Base-by-base conservation (phyloP, 2,888 invertebrate species). In the Drosophila flavopinicola region DNA sequence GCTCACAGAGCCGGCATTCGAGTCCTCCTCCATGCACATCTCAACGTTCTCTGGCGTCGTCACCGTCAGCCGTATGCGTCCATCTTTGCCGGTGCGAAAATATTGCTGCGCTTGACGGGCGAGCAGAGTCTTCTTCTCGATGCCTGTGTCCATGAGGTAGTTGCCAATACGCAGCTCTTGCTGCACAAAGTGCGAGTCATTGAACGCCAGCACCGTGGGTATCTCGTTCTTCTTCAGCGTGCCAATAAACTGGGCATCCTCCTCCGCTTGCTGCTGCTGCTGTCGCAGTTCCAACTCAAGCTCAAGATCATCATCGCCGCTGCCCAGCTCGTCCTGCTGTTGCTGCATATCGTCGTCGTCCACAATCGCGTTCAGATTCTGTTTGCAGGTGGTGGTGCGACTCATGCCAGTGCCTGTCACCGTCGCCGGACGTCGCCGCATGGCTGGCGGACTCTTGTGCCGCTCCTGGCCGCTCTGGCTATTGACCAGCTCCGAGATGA, bases 121-220 rank as follows among this genome's bases (percentile, higher is more conserved):
- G 10, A 78, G 42, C 24, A 90, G 27, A 0, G 88, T 78, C 65
- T 89, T 88, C 80, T 90, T 90, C 27, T 90, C 88, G 24, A 91
- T 90, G 9, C 90, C 91, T 1, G 91, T 90, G 68, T 91, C 90
- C 91, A 91, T 91, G 1, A 88, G 78, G 48, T 88, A 90, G 59
- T 91, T 91, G 3, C 91, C 91, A 59, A 91, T 91, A 29, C 91
- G 88, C 60, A 91, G 65, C 64, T 91, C 91, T 65, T 91, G 91
- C 51, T 90, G 89, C 11, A 91, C 90, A 74, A 91, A 89, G n/a
- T 89, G 88, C 3, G 91, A 91, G 54, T 91, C 91, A 10, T 90
- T 79, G 70, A 89, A 91, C 9, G 89, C 89, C 53, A 91, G 57
- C 23, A 91, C 91, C 20, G 87, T 91, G 44, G 91, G 91, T 68